phyloP scores from a whole-genome alignment of 2,113 vertebrate species.

The Athene noctua region DNA sequence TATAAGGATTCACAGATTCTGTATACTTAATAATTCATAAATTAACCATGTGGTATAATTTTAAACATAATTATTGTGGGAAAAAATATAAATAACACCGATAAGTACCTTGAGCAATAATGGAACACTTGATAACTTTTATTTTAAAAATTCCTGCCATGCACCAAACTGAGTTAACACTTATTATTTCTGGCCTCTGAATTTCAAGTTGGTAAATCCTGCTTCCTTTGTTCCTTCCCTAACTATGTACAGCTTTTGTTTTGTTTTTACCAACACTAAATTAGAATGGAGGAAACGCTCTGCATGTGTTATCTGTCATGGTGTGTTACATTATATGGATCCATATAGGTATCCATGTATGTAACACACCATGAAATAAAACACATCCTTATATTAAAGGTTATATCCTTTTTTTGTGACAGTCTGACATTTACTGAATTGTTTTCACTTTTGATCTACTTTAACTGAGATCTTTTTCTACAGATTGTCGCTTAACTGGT shows the following conservation, averaged over 20 bases:
- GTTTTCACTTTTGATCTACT: neutral
- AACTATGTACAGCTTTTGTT: neutral
- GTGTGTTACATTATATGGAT: neutral
- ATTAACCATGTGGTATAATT: neutral
- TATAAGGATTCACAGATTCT: neutral
- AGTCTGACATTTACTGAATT: neutral
- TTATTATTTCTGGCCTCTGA: neutral
- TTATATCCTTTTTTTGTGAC: neutral
- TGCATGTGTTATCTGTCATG: neutral
- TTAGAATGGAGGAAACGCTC: neutral
- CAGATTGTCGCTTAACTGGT: neutral
- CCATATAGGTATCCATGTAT: too few relatives aligned
- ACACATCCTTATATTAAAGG: accelerated
- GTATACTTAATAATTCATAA: neutral
- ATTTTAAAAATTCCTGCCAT: neutral
- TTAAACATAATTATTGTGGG: neutral
- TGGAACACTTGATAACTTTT: neutral
- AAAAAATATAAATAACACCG: neutral
- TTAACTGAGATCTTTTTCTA: neutral
- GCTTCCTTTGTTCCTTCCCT: neutral
- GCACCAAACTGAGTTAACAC: neutral
- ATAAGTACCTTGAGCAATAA: neutral
- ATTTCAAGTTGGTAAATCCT: neutral
- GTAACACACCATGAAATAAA: accelerated
- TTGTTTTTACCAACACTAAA: neutral